These are phyloP conservation scores for Octopus sinensis DNA, from an alignment of 1,140 invertebrate species.

Conservation along the genomic window DNA sequence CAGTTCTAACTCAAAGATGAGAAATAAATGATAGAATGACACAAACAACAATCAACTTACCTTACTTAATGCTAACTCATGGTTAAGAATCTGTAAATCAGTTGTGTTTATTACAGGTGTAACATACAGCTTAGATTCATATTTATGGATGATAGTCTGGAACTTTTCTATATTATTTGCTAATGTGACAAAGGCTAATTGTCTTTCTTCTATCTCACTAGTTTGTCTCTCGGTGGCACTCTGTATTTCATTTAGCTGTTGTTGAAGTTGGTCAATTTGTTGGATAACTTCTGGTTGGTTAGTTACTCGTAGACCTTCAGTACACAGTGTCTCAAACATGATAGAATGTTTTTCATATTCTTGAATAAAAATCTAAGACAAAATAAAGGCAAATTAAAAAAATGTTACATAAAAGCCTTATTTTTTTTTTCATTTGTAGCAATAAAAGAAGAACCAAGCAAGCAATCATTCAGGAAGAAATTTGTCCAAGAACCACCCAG, in stretches of 20 bases:
- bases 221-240: slow-evolving; percentile 43
- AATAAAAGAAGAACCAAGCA: no score
- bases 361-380: slow-evolving; percentile 62
- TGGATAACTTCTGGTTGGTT: slow-evolving; percentile 61
- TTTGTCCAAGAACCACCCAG: no score
- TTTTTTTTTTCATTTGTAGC: no score
- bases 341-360: slow-evolving; percentile 73
- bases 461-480: no score
- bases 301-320: slow-evolving; percentile 49
- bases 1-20: no score
- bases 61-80: slow-evolving; percentile 50
- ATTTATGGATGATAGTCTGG: slow-evolving; percentile 45
- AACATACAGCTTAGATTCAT: slow-evolving; percentile 40
- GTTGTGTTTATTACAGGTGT: slow-evolving; percentile 46
- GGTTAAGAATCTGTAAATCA: slow-evolving; percentile 49
- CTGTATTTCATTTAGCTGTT: slow-evolving; percentile 47
- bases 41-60: slow-evolving; percentile 27
- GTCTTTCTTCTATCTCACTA: slow-evolving; percentile 45
- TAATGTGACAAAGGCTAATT: slow-evolving; percentile 44
- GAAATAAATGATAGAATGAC: no score
- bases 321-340: slow-evolving; percentile 50
- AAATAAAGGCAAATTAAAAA: background rate
- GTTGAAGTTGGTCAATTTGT: slow-evolving; percentile 59
- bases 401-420: no score
- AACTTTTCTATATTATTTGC: slow-evolving; percentile 41